Evolutionary conservation across 2,888 invertebrate genomes (phyloP).

Genomic region (Suillia variegata): DNA sequence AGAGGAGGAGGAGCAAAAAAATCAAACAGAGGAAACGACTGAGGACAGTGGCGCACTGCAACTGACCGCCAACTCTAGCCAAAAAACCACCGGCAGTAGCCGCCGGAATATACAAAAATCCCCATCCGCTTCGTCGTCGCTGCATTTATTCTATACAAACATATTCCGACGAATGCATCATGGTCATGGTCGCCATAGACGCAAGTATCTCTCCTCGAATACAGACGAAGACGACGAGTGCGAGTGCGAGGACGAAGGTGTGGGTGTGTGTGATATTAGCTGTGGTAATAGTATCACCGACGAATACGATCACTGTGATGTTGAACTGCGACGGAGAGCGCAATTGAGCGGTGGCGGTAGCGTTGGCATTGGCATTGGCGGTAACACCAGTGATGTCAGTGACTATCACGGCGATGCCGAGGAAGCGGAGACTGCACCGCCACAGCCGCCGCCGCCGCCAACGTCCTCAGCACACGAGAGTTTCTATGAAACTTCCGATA

Average conservation of each 20-base stretch:
- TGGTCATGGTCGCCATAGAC: too few relatives aligned
- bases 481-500: conserved; percentile 60
- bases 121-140: conserved; percentile 47
- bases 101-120: conserved; percentile 43
- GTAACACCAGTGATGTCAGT: conserved; percentile 48
- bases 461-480: too few relatives aligned
- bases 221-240: conserved; percentile 50
- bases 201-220: conserved; percentile 41
- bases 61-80: conserved; percentile 31
- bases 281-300: conserved; percentile 53
- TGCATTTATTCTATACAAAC: conserved; percentile 52
- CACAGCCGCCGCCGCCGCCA: conserved; percentile 35
- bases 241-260: too few relatives aligned
- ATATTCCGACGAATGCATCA: conserved; percentile 47
- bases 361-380: conserved; percentile 13
- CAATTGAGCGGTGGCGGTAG: neutral
- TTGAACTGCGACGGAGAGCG: conserved; percentile 34
- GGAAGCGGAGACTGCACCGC: conserved; percentile 32
- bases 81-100: too few relatives aligned
- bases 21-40: conserved; percentile 7
- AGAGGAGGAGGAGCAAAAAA: conserved; percentile 35
- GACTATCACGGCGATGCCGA: conserved; percentile 51
- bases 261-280: conserved; percentile 53
- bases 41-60: conserved; percentile 44
- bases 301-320: conserved; percentile 53